Conservation (phyloP, 2,113 vertebrate genomes). For the Thunnus maccoyii region DNA sequence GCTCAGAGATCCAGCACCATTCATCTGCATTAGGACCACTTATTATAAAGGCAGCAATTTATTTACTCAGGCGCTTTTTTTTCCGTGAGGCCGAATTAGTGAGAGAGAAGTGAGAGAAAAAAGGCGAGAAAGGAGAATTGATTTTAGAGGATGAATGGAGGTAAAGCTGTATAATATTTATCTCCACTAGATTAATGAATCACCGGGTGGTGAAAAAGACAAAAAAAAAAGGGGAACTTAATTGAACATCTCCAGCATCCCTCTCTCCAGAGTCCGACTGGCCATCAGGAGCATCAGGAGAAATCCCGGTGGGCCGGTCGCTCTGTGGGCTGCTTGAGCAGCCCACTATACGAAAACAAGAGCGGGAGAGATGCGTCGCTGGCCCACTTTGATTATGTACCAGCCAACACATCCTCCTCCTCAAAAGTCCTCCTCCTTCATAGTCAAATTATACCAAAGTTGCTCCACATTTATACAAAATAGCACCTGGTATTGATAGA, state of each 20-base stretch:
- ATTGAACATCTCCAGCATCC: slow-evolving; percentile 67
- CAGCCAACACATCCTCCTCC: too few relatives aligned
- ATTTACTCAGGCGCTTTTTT: slow-evolving; percentile 51
- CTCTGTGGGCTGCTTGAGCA: too few relatives aligned
- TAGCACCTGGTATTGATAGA: too few relatives aligned
- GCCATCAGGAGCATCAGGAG: too few relatives aligned
- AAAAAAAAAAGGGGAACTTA: slow-evolving; percentile 29
- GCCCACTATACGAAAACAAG: too few relatives aligned
- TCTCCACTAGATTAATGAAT: slow-evolving; percentile 61
- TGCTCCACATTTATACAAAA: too few relatives aligned
- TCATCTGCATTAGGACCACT: slow-evolving; percentile 77
- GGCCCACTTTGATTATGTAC: too few relatives aligned
- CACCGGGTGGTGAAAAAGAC: slow-evolving; percentile 7
- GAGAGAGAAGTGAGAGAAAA: slow-evolving; percentile 13
- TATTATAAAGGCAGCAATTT: slow-evolving; percentile 70
- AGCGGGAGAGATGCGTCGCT: too few relatives aligned
- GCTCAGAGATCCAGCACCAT: slow-evolving; percentile 64
- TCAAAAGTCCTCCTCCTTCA: too few relatives aligned
- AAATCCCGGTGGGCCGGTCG: too few relatives aligned
- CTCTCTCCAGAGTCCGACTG: too few relatives aligned
- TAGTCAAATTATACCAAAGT: too few relatives aligned
- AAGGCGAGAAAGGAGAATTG: slow-evolving; percentile 39
- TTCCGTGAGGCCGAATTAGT: slow-evolving; percentile 44
- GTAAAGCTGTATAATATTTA: slow-evolving; percentile 72
- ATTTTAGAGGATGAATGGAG: slow-evolving; percentile 69